phyloP scores from a whole-genome alignment of 2,113 vertebrate genomes.

The Heterochromis multidens region DNA sequence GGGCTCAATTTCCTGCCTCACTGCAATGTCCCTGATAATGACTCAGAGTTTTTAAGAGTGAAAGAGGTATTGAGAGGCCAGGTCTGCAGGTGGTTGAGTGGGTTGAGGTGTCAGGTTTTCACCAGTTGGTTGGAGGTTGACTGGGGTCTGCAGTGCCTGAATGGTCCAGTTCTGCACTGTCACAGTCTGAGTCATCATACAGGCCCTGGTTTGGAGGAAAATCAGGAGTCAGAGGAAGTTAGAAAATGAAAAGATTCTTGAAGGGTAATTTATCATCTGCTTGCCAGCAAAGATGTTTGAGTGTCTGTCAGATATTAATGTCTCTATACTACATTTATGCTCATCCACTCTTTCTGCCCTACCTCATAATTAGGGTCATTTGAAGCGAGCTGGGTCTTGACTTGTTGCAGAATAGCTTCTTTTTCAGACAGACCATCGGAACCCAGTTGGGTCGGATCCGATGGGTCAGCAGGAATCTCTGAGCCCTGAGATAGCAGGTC shows the following conservation, averaged over 20 bases:
- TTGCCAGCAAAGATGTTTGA: not conserved
- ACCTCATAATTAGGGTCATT: conserved; percentile 81
- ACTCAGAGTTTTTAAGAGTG: not conserved
- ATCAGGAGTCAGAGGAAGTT: not conserved
- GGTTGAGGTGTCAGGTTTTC: conserved; percentile 51
- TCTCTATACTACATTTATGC: not conserved
- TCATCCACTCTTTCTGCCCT: not conserved
- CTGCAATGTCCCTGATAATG: not conserved
- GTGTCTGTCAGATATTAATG: not conserved
- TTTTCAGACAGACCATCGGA: conserved; percentile 82
- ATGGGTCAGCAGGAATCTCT: conserved; percentile 83
- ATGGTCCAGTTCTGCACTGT: conserved; percentile 89
- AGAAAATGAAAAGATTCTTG: not conserved
- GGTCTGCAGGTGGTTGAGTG: conserved; percentile 1
- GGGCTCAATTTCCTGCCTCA: not conserved
- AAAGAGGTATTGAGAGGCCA: not conserved
- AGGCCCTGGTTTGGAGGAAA: conserved; percentile 65
- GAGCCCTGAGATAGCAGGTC: conserved; percentile 88
- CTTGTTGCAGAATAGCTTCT: conserved; percentile 76
- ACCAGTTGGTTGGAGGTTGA: conserved; percentile 78
- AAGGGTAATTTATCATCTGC: accelerated
- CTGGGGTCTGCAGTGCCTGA: conserved; percentile 81
- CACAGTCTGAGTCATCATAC: conserved; percentile 91
- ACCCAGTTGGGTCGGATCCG: conserved; percentile 74
- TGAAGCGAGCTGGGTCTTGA: conserved; percentile 78